Evolutionary conservation across 1,140 invertebrate genomes (phyloP), one percentile per base, ranked within the genome.

Genomic region (Xylocopa sonorina): DNA sequence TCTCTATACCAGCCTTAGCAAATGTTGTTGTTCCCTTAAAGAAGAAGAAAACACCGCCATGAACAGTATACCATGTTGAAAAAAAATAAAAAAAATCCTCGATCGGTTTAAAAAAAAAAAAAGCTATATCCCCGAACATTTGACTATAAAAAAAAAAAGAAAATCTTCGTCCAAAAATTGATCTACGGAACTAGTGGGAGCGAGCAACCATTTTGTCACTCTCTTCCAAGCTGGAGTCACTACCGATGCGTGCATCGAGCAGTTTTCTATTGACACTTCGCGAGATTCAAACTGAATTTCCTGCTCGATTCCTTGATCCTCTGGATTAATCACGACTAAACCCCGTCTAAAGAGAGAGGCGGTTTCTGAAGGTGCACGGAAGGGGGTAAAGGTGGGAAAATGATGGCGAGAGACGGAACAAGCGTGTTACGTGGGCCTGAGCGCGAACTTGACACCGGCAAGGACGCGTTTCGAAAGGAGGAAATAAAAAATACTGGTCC

Each of bases 391-490:
- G 46, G 10, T 29, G 27, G 2, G 10, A 10, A n/a, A 73, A 21
- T 12, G 9, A 21, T 21, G 16, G 34, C 16, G 32, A 10, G 53
- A 43, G 50, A 24, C 18, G 27, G 48, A 38, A 67, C 83, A 81
- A 86, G 81, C 85, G 78, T 64, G 85, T 88, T 88, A 88, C 88
- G 90, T 90, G 85, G 82, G 88, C 86, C 71, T 86, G 64, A 74
- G 84, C 55, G 71, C 90, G 91, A 90, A 92, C 90, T 91, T 92
- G 91, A 92, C 91, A 91, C 86, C 91, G 83, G 71, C 91, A 92
- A 93, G 92, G 92, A 91, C 91, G 87, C 88, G 72, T 93, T 93
- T 93, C 88, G 92, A 93, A 93, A 93, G 92, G 90, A 92, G 91
- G 91, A 93, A 93, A 92, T 91, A 91, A 87, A 89, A 90, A 90